Percentiles rank a stretch among this genome's conserved stretches.
phyloP scores from a whole-genome alignment of 2,888 invertebrate genomes.

The Aphodius sticticus region DNA sequence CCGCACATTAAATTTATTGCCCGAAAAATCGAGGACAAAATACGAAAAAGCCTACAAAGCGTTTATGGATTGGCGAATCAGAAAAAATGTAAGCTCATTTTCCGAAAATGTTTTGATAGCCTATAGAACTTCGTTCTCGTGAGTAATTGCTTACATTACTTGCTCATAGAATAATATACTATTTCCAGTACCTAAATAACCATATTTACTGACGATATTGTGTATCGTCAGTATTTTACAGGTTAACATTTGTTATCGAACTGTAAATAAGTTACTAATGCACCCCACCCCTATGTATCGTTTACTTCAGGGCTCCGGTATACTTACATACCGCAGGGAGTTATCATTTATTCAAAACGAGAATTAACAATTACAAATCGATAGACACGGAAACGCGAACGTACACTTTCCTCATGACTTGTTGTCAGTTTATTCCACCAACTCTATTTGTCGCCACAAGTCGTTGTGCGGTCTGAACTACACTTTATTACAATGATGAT shows the following conservation, averaged over 20 bases:
- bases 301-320: background rate
- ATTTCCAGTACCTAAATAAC: no score
- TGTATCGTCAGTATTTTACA: no score
- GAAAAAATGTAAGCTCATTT: no score
- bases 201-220: no score
- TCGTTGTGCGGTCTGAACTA: background rate
- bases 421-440: conserved; percentile 21
- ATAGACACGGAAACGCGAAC: conserved; percentile 19
- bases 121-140: no score
- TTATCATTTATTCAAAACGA: conserved; percentile 32
- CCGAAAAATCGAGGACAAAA: no score
- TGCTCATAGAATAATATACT: no score
- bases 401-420: conserved; percentile 27
- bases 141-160: no score
- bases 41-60: no score
- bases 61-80: no score
- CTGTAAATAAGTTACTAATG: background rate
- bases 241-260: background rate
- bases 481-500: conserved; percentile 45
- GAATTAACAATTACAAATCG: conserved; percentile 34
- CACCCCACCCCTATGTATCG: background rate
- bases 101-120: no score
- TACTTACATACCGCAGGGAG: conserved; percentile 23
- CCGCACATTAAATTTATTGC: no score
- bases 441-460: conserved; percentile 1